phyloP scores from a whole-genome alignment of 2,113 vertebrate species.

The Semicossyphus pulcher region DNA sequence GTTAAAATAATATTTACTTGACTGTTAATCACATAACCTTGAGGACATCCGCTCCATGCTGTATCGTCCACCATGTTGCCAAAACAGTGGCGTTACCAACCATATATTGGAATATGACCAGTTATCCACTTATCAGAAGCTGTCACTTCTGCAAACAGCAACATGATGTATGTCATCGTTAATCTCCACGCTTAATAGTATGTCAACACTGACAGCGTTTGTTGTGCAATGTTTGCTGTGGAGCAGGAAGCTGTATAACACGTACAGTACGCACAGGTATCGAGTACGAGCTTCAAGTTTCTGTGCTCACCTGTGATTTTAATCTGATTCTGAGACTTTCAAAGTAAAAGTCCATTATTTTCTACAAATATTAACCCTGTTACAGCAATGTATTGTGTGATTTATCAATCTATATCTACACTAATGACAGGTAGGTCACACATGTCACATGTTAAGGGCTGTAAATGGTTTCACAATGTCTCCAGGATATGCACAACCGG shows the following conservation, averaged over 20 bases:
- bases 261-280: not conserved
- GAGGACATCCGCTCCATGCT: not conserved
- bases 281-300: not conserved
- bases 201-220: constrained; percentile 61
- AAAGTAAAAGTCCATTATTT: not conserved
- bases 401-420: not conserved
- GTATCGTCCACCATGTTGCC: constrained; percentile 10
- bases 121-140: constrained; percentile 58
- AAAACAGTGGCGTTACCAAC: constrained; percentile 33
- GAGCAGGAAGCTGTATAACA: constrained; percentile 45
- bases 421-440: not conserved
- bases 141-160: constrained; percentile 71
- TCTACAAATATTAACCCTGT: not conserved
- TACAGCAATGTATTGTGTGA: not conserved
- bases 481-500: not conserved
- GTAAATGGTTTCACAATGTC: not conserved
- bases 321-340: not conserved
- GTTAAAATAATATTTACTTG: no score
- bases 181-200: constrained; percentile 52
- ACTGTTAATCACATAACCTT: no score
- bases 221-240: constrained; percentile 54
- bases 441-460: not conserved
- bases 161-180: constrained; percentile 48
- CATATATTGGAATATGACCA: constrained; percentile 10
- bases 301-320: not conserved